Evolutionary conservation across 2,113 vertebrate species (phyloP), one percentile per base, ranked within the genome.

Genomic region (Oreochromis aureus): DNA sequence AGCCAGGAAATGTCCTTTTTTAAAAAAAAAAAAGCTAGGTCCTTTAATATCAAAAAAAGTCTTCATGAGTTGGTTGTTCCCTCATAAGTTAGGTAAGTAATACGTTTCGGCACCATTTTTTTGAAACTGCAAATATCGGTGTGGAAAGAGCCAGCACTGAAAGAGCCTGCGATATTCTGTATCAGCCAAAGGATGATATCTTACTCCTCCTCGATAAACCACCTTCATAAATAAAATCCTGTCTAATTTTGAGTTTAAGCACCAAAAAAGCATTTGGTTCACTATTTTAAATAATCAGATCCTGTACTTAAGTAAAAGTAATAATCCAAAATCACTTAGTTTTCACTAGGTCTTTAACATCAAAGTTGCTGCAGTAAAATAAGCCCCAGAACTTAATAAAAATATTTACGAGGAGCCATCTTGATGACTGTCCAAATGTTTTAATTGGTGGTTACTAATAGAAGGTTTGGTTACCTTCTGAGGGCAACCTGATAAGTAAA

Each of bases 1-100:
- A 90, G 79, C 84, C 82, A 92, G 88, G 85, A 87, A 85, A 85
- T 48, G 39, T 71, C 58, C 27, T 32, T 80, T n/a, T n/a, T n/a
- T n/a, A 36, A 36, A 34, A 10, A 10, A 36, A 36, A 36, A 34
- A 34, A 34, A 7, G 30, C 80, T 24, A 18, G 10, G 44, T 44
- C n/a, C 56, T 36, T 76, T 13, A 89, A 36, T 53, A 18, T 90
- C 24, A 54, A 84, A 82, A 80, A 30, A 54, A 36, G 16, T 34
- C 58, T 44, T 39, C 16, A 34, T 5, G 5, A 48, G 30, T 18
- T 24, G 22, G 63, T 19, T 58, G 81, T 13, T 41, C 82, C 6
- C 53, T 10, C 18, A 34, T 76, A 82, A 87, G 27, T 24, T 12
- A 53, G 86, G 86, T 87, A 86, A 91, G 84, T 87, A 53, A 95